Percentiles rank a stretch among this genome's conserved stretches.
These are phyloP conservation scores for Encarsia formosa DNA, from an alignment of 2,888 invertebrate species.

Conservation along the genomic window DNA sequence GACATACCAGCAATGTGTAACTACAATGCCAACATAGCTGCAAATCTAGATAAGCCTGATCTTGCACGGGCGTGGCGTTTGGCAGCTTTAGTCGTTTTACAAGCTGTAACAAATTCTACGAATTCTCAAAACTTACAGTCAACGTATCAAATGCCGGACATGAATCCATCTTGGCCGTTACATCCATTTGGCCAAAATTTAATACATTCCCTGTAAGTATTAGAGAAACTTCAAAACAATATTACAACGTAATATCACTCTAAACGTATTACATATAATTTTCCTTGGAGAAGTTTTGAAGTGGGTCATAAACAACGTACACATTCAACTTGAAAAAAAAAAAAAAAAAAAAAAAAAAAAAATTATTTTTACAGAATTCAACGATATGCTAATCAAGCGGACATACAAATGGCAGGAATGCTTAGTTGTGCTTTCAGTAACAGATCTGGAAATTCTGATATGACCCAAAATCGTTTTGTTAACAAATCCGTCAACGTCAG, in stretches of 20 bases:
- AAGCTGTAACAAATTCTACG: constrained; percentile 37
- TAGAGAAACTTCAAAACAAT: neutral
- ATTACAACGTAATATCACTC: too few species aligned
- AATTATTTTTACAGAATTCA: constrained; percentile 59
- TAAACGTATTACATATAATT: too few species aligned
- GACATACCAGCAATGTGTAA: constrained; percentile 66
- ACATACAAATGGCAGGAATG: constrained; percentile 93
- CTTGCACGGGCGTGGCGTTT: constrained; percentile 85
- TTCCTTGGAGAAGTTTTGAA: too few species aligned
- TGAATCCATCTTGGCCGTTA: constrained; percentile 69
- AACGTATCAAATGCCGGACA: constrained; percentile 39
- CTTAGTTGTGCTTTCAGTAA: constrained; percentile 82
- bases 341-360: constrained; percentile 2
- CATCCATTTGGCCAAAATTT: constrained; percentile 85
- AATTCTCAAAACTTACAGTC: constrained; percentile 35
- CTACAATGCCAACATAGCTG: constrained; percentile 74
- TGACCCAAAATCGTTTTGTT: constrained; percentile 45
- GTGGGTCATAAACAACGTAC: too few species aligned
- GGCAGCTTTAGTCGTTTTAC: constrained; percentile 63
- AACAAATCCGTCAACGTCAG: constrained; percentile 58
- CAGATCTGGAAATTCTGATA: constrained; percentile 56
- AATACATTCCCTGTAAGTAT: constrained; percentile 77
- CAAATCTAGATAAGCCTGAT: constrained; percentile 70
- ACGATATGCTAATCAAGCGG: constrained; percentile 75
- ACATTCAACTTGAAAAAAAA: neutral